Evolutionary conservation across 1,140 invertebrate genomes (phyloP).

Genomic region (Zaprionus camerounensis): DNA sequence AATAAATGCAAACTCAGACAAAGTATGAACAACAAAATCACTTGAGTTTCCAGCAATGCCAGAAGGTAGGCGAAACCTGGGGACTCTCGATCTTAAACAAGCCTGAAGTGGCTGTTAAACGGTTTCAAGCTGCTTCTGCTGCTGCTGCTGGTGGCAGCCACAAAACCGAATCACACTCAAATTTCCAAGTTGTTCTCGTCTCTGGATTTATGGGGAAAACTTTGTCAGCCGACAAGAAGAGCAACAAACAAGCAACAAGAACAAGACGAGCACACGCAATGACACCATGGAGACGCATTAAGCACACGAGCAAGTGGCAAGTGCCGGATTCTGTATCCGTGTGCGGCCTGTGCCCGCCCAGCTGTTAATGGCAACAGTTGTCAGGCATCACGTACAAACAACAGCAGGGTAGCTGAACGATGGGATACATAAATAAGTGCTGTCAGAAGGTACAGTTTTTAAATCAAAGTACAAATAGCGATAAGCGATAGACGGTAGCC

Average conservation of each 20-base stretch:
- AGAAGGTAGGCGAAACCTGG: neutral
- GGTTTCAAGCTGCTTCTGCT: slow-evolving; percentile 30
- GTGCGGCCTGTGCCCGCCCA: slow-evolving; percentile 23
- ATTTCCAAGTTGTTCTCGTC: slow-evolving; percentile 58
- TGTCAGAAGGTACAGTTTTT: slow-evolving; percentile 21
- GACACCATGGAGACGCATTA: slow-evolving; percentile 79
- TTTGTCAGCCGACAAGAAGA: slow-evolving; percentile 54
- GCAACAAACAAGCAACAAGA: slow-evolving; percentile 12
- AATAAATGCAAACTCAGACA: slow-evolving; percentile 8
- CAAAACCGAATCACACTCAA: slow-evolving; percentile 63
- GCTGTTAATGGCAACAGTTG: slow-evolving; percentile 82
- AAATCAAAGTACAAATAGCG: slow-evolving; percentile 38
- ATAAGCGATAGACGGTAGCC: slow-evolving; percentile 14
- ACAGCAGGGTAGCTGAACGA: slow-evolving; percentile 13
- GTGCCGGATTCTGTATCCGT: slow-evolving; percentile 10
- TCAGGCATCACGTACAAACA: slow-evolving; percentile 52
- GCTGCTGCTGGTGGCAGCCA: slow-evolving; percentile 29
- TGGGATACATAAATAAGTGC: slow-evolving; percentile 58
- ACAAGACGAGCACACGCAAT: slow-evolving; percentile 55
- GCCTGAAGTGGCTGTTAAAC: slow-evolving; percentile 34
- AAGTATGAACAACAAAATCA: slow-evolving; percentile 8
- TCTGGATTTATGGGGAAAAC: slow-evolving; percentile 60
- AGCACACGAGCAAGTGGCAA: slow-evolving; percentile 63
- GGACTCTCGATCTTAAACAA: slow-evolving; percentile 7
- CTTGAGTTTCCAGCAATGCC: neutral